These are phyloP conservation scores for Sprattus sprattus DNA, from an alignment of 2,113 vertebrate genomes.

Conservation along the genomic window DNA sequence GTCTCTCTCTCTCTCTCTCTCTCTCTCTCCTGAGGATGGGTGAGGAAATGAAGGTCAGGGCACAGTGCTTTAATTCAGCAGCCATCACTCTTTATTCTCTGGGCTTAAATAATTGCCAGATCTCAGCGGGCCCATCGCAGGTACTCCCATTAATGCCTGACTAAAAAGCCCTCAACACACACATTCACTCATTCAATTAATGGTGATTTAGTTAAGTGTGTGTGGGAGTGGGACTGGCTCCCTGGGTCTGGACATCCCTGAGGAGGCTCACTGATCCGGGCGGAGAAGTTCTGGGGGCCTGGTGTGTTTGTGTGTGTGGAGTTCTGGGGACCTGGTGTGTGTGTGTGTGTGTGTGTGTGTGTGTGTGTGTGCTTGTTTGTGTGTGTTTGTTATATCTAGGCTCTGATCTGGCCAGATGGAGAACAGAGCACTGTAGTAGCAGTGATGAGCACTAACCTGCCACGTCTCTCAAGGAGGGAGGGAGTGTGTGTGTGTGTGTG, in stretches of 20 bases:
- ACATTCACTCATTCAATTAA: constrained; percentile 56
- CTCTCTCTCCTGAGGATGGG: constrained; percentile 19
- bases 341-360: too few relatives aligned
- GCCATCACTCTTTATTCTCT: constrained; percentile 35
- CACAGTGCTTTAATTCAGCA: constrained; percentile 23
- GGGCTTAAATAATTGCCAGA: constrained; percentile 46
- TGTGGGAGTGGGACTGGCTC: neutral
- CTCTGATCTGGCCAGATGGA: too few relatives aligned
- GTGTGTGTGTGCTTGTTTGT: too few relatives aligned
- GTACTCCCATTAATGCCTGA: constrained; percentile 46
- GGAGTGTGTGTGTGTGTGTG: neutral
- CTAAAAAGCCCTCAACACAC: constrained; percentile 45
- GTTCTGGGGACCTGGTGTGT: too few relatives aligned
- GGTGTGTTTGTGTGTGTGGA: too few relatives aligned
- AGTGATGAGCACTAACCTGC: too few relatives aligned
- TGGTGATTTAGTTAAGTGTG: constrained; percentile 52
- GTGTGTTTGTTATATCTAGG: too few relatives aligned
- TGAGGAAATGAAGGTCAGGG: constrained; percentile 35
- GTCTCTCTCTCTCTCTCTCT: constrained; percentile 22
- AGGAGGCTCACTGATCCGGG: too few relatives aligned
- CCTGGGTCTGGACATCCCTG: neutral
- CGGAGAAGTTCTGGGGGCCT: too few relatives aligned
- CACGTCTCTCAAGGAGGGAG: too few relatives aligned
- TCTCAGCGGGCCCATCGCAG: constrained; percentile 24
- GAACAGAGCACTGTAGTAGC: too few relatives aligned